Evolutionary conservation across 2,113 vertebrate species (phyloP).

Genomic region (Tretioscincus oriximinensis): DNA sequence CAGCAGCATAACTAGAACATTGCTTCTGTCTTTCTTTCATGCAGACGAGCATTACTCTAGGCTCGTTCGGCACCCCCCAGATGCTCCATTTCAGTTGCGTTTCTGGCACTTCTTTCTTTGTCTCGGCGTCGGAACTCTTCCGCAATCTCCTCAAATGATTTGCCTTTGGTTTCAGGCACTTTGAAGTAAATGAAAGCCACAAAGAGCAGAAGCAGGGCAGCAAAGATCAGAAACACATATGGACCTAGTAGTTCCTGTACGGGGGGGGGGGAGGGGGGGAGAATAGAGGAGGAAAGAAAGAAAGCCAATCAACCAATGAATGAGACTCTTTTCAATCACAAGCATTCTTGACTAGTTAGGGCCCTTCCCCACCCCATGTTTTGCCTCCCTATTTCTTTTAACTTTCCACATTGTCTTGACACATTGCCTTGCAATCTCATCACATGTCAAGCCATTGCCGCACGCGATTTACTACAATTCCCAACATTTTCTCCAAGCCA

Average conservation of each 20-base stretch:
- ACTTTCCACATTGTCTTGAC: too few species aligned
- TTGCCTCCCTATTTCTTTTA: too few species aligned
- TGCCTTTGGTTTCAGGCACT: slow-evolving; percentile 94
- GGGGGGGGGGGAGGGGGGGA: slow-evolving; percentile 3
- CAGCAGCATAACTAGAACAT: background rate
- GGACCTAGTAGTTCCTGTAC: slow-evolving; percentile 76
- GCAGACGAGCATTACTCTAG: slow-evolving; percentile 38
- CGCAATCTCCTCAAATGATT: slow-evolving; percentile 89
- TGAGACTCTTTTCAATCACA: background rate
- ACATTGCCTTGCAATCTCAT: too few species aligned
- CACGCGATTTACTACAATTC: too few species aligned
- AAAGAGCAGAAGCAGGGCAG: slow-evolving; percentile 80
- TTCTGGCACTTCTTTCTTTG: background rate
- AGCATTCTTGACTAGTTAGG: background rate
- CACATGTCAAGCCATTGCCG: too few species aligned
- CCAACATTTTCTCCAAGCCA: too few species aligned
- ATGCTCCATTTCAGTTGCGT: slow-evolving; percentile 79
- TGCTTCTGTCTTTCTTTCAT: slow-evolving; percentile 3
- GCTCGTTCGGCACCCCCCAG: slow-evolving; percentile 73
- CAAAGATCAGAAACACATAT: slow-evolving; percentile 88
- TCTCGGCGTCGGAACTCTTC: slow-evolving; percentile 80
- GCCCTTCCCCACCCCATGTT: too few species aligned
- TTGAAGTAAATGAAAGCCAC: slow-evolving; percentile 83
- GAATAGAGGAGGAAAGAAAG: slow-evolving; percentile 10
- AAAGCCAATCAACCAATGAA: background rate